Evolutionary conservation across 2,797 vertebrate species (phyloP), one percentile per base, ranked within the genome.

Genomic region (Catostomus latipinnis): DNA sequence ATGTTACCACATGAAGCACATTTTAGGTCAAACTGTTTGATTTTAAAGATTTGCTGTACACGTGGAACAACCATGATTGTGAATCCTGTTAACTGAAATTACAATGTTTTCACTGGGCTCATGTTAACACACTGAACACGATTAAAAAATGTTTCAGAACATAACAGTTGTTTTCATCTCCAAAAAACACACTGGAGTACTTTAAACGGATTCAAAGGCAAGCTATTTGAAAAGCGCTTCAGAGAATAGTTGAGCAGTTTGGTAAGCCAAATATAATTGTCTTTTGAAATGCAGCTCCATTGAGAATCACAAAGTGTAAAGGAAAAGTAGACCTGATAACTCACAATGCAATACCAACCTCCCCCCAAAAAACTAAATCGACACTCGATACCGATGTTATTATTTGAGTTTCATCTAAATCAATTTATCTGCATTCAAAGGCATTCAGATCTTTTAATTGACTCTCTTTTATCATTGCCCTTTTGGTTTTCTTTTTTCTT

Each of bases 271-370:
- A 89, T 88, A 90, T 84, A 88, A 54, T 77, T 74, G 83, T 90
- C 90, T 88, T 93, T 93, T 91, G 90, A 93, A 91, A 88, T 80
- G 70, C 81, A 62, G 57, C 79, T 90, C 88, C 89, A 90, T 87
- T 87, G 91, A 93, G 90, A 92, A 89, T 86, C 83, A 89, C 88
- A 87, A 86, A 87, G 88, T 87, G 84, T 81, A 89, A 88, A 91
- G 87, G 87, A 92, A 92, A 90, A 71, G 12, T 88, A 81, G 83
- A 87, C 89, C 67, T 87, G 88, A 89, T 92, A 92, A 90, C 90
- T 90, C 86, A 81, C 81, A 87, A 86, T 86, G 82, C 86, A 87
- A 81, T 76, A 90, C 87, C 22, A 22, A 22, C 88, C 90, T 90
- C 82, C 84, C 83, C 56, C 45, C 22, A 18, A 74, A 66, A 70